Conservation (phyloP, 2,113 vertebrate species). For the Aix galericulata region DNA sequence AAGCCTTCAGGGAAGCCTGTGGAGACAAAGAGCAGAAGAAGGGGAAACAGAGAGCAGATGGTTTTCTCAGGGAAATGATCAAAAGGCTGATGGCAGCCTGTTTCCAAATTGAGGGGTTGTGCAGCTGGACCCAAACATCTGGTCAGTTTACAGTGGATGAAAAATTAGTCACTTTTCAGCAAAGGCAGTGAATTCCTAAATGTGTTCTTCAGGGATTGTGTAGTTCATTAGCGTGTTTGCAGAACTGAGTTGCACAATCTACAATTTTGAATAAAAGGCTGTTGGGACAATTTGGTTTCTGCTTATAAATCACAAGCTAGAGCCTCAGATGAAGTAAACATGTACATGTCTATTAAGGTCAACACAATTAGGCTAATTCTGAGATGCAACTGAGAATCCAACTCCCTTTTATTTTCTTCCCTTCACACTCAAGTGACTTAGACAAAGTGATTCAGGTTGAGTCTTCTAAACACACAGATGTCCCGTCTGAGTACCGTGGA, state of each 20-base stretch:
- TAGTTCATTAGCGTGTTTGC: background rate
- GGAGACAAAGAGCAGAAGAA: background rate
- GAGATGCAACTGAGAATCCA: background rate
- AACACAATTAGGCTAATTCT: background rate
- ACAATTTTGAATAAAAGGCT: background rate
- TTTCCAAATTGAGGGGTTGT: background rate
- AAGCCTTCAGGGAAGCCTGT: slow-evolving; percentile 2
- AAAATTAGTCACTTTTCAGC: slow-evolving; percentile 6
- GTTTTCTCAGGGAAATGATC: background rate
- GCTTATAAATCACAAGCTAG: background rate
- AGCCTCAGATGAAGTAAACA: background rate
- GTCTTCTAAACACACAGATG: background rate
- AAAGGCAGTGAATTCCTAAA: background rate
- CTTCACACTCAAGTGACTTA: background rate
- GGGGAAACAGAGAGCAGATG: slow-evolving; percentile 37
- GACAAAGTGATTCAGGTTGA: background rate
- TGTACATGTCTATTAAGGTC: background rate
- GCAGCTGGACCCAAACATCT: slow-evolving; percentile 48
- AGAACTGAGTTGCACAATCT: background rate
- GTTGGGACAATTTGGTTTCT: slow-evolving; percentile 11
- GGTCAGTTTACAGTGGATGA: slow-evolving; percentile 1
- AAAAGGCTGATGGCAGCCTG: slow-evolving; percentile 2
- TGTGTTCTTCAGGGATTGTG: background rate
- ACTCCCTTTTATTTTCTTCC: background rate
- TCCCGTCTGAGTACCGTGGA: background rate